Base-by-base conservation (phyloP, 1,140 invertebrate species). In the Drosophila guanche region DNA sequence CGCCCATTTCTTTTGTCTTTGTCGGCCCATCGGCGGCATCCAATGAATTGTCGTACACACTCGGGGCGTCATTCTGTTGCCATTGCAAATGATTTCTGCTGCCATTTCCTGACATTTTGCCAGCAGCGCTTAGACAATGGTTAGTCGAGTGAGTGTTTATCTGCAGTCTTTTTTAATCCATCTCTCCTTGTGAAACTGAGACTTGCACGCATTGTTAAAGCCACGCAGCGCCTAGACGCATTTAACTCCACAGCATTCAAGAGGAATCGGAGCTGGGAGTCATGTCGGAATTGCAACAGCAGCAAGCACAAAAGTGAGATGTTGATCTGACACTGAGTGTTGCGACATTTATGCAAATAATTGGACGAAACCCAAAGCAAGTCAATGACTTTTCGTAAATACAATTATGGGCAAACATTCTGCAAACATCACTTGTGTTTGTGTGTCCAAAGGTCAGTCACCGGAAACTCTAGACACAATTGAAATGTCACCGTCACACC, bases 31-130 rank as follows among this genome's bases (percentile, higher is more conserved):
- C 20, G 50, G 37, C 50, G 50, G 55, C 56, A 45, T 79, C 58
- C 78, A 84, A 84, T 85, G 79, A 85, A 85, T 85, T 79, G 72
- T 59, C 76, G 80, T 65, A 68, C 72, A 71, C 61, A 71, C 79
- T 57, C 47, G 61, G 50, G 72, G 79, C 72, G 66, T 41, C 67
- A 54, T 62, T 68, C 72, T 73, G 76, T 84, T 80, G 80, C 62
- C 62, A 59, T 58, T 71, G 72, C 80, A 53, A 84, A 51, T 76
- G 81, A 66, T 85, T 84, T 80, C 71, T 76, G 61, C 66, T 65
- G 58, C 71, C 61, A 80, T 37, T 85, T 84, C 81, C 80, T 84
- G 79, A 74, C 83, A 80, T 85, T 76, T 76, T 72, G 76, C 79
- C 80, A 48, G 62, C 72, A 85, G 79, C 79, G 72, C 67, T 76